These are phyloP conservation scores for Ceriagrion tenellum DNA, from an alignment of 2,888 invertebrate species.

Conservation along the genomic window DNA sequence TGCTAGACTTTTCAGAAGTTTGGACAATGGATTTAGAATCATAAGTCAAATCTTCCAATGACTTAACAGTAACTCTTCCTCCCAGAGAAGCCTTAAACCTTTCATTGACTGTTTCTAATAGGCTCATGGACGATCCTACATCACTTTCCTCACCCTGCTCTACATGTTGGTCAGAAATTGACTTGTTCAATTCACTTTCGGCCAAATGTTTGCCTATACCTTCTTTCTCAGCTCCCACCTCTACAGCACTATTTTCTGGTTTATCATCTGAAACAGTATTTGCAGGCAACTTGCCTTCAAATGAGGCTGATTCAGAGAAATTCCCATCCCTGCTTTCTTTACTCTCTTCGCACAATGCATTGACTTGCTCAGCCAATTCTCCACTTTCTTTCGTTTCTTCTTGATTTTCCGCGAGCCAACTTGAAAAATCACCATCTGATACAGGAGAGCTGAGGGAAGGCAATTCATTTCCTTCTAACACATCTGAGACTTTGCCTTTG, in stretches of 20 bases:
- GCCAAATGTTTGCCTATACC: not conserved
- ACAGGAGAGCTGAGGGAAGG: conserved; percentile 26
- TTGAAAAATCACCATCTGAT: conserved; percentile 35
- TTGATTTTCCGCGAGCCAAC: conserved; percentile 46
- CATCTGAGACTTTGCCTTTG: conserved; percentile 7
- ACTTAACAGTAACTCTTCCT: conserved; percentile 33
- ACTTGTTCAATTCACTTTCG: not conserved
- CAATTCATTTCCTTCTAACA: conserved; percentile 37
- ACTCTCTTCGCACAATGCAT: not conserved
- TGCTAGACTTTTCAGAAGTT: not conserved
- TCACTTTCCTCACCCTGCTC: not conserved
- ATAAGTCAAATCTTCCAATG: conserved; percentile 40
- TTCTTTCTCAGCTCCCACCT: not conserved
- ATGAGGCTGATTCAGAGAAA: not conserved
- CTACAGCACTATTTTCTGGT: not conserved
- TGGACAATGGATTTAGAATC: not conserved
- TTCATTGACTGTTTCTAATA: not conserved
- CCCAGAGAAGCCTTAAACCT: not conserved
- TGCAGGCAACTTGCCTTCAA: not conserved
- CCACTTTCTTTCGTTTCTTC: not conserved
- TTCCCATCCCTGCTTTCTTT: not conserved
- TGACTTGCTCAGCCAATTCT: not conserved
- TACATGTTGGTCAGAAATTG: not conserved
- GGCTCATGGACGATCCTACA: not conserved
- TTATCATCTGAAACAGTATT: not conserved